A percentile compares a stretch with the other conserved stretches of the same genome.
phyloP scores from a whole-genome alignment of 2,888 invertebrate genomes.

The Sericinus montela region DNA sequence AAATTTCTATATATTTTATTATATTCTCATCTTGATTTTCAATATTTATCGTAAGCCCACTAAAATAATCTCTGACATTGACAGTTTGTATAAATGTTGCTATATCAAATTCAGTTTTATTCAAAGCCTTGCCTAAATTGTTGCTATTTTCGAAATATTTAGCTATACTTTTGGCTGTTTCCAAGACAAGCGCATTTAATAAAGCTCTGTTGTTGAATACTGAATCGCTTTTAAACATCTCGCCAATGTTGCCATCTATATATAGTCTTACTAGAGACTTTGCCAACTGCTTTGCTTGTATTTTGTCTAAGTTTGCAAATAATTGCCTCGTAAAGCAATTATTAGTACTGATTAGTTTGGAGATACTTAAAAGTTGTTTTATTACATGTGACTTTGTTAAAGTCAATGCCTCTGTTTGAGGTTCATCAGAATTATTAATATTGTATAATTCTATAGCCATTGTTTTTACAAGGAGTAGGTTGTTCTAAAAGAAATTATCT shows the following conservation, averaged over 20 bases:
- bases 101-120: constrained; percentile 50
- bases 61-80: constrained; percentile 41
- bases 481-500: constrained; percentile 45
- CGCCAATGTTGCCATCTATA: constrained; percentile 30
- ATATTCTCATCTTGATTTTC: constrained; percentile 36
- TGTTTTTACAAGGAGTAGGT: constrained; percentile 51
- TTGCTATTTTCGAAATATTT: constrained; percentile 51
- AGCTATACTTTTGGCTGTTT: constrained; percentile 47
- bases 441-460: constrained; percentile 44
- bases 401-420: constrained; percentile 25
- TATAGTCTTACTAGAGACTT: constrained; percentile 51
- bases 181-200: constrained; percentile 47
- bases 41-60: constrained; percentile 31
- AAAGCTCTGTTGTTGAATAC: constrained; percentile 46
- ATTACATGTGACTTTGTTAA: constrained; percentile 50
- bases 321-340: constrained; percentile 44
- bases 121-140: constrained; percentile 47
- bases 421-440: constrained; percentile 26
- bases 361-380: constrained; percentile 40
- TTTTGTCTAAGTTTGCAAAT: constrained; percentile 47
- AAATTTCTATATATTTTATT: constrained; percentile 43
- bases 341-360: constrained; percentile 35
- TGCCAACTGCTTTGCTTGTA: constrained; percentile 45
- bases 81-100: constrained; percentile 39
- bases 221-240: constrained; percentile 41